Evolutionary conservation across 2,797 vertebrate species (phyloP), one percentile per base, ranked within the genome.

Genomic region (Vultur gryphus): DNA sequence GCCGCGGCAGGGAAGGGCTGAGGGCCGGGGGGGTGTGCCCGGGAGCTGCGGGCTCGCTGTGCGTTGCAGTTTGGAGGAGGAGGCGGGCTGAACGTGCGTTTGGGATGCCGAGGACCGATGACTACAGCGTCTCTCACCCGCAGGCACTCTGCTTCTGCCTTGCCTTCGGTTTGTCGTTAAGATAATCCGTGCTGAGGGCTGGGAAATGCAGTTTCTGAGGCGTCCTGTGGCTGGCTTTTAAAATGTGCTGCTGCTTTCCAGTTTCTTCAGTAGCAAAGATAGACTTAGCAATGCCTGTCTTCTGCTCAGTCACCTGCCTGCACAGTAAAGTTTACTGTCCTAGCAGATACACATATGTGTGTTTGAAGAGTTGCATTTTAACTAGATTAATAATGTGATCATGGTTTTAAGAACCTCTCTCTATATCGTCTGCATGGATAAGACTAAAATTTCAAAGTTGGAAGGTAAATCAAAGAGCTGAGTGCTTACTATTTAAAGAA

Each of bases 281-380:
- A 0, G 16, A 1, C 6, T 1, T 1, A 0, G 59, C 78, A 11
- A 4, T 1, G 83, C 59, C 52, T 5, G 2, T 2, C 26, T 5
- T 2, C 4, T 13, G 61, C 35, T 19, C 35, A 1, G 25, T 4
- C 55, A 5, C 35, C 46, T 7, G 25, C 70, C 37, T 11, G 58
- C 52, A 1, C n/a, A 1, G 10, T 4, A 0, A 4, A n/a, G 39
- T 16, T 31, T 16, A 3, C 64, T 23, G 52, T 4, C 54, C 54
- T 8, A 2, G 54, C 51, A 7, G 37, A 3, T 10, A 10, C 21
- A 10, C 20, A 0, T 1, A 2, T 5, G 1, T 9, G 46, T 6
- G 13, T 20, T 35, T 5, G 66, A 11, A 39, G 44, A 19, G 41
- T 15, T 39, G 24, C 33, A 2, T 7, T 33, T 31, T 18, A 51